Percentiles rank a stretch among this genome's conserved stretches.
Evolutionary conservation across 2,888 invertebrate genomes (phyloP).

Genomic region (Apamea monoglypha): DNA sequence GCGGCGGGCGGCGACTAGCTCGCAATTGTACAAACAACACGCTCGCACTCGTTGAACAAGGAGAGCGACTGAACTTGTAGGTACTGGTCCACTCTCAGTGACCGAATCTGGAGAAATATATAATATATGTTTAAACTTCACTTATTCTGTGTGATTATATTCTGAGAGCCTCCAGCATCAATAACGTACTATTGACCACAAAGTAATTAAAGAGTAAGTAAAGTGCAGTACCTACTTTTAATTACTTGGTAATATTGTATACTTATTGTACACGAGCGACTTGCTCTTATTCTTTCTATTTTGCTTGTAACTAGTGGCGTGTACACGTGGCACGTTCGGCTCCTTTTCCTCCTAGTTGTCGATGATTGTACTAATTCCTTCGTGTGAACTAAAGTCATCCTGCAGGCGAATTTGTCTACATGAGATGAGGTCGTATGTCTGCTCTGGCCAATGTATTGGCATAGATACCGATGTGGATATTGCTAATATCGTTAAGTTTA

Average conservation of each 20-base stretch:
- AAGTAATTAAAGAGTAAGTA: not conserved
- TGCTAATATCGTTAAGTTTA: not conserved
- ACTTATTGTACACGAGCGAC: not conserved
- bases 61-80: not conserved
- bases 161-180: not conserved
- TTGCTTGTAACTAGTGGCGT: no score
- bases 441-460: not conserved
- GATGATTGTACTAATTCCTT: not conserved
- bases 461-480: not conserved
- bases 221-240: not conserved
- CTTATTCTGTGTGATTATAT: not conserved
- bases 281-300: not conserved
- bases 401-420: not conserved
- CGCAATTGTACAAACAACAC: constrained; percentile 27
- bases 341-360: not conserved
- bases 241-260: not conserved
- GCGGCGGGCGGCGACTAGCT: not conserved
- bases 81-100: not conserved
- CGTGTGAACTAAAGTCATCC: not conserved
- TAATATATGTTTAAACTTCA: no score
- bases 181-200: not conserved
- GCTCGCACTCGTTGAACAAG: not conserved
- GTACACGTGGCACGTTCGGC: no score
- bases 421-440: not conserved
- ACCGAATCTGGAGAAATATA: not conserved